A percentile compares a stretch with the other conserved stretches of the same genome.
These are phyloP conservation scores for Oxycera nigricornis DNA, from an alignment of 2,888 invertebrate species.

Conservation along the genomic window DNA sequence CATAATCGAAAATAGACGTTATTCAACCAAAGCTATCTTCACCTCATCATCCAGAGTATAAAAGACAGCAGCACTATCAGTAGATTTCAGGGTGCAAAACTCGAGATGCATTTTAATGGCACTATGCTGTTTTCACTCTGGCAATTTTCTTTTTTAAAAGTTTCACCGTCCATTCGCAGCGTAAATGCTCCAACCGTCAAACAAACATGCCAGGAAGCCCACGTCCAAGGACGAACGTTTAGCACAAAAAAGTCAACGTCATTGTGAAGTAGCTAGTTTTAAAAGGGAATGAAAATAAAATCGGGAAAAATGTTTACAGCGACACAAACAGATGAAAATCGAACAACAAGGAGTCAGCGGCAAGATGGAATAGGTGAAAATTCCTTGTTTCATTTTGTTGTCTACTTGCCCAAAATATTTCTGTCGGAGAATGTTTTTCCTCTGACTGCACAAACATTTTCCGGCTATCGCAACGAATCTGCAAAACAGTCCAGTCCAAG, in stretches of 20 bases:
- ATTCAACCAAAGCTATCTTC: background rate
- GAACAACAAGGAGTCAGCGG: slow-evolving; percentile 13
- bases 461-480: slow-evolving; percentile 11
- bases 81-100: background rate
- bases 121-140: background rate
- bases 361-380: slow-evolving; percentile 26
- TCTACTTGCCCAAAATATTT: slow-evolving; percentile 27
- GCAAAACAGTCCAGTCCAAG: background rate
- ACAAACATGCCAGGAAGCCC: background rate
- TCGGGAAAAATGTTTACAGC: background rate
- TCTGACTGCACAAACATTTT: slow-evolving; percentile 23
- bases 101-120: slow-evolving; percentile 18
- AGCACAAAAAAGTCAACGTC: slow-evolving; percentile 22
- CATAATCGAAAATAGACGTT: background rate
- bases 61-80: background rate
- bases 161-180: background rate
- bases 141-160: background rate
- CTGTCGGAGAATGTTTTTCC: slow-evolving; percentile 1
- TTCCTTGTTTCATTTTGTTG: slow-evolving; percentile 32
- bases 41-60: background rate
- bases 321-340: background rate
- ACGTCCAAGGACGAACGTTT: background rate
- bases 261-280: slow-evolving; percentile 15
- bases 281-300: slow-evolving; percentile 7
- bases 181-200: background rate